phyloP scores from a whole-genome alignment of 2,888 invertebrate genomes.

The Stegophylla sp. region DNA sequence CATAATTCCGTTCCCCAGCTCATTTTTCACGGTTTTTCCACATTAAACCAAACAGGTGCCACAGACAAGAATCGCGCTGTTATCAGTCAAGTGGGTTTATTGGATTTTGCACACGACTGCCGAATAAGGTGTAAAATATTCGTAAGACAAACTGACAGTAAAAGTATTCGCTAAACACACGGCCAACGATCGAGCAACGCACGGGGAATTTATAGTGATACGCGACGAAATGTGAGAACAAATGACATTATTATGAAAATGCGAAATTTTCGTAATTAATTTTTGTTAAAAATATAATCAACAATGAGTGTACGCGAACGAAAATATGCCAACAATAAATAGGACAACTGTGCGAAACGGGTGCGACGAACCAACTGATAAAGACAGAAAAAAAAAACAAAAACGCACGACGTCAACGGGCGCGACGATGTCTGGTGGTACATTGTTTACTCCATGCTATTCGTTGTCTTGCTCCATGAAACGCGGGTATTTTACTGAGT shows the following conservation, averaged over 20 bases:
- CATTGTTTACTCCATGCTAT: conserved; percentile 7
- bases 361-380: conserved; percentile 49
- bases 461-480: conserved; percentile 16
- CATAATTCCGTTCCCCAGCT: conserved; percentile 76
- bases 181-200: background rate
- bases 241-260: background rate
- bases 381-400: conserved; percentile 32
- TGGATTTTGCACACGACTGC: conserved; percentile 27
- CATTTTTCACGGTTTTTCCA: conserved; percentile 66
- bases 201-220: too few species aligned
- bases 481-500: background rate
- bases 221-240: too few species aligned
- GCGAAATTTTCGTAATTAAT: background rate
- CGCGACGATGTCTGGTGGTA: conserved; percentile 21
- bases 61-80: conserved; percentile 1
- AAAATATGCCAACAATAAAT: conserved; percentile 3
- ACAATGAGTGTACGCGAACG: background rate
- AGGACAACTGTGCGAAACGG: conserved; percentile 48
- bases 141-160: background rate
- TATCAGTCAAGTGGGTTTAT: conserved; percentile 16
- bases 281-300: conserved; percentile 8
- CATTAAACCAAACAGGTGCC: conserved; percentile 56
- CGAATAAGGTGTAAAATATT: background rate
- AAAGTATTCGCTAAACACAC: background rate
- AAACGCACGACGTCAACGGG: conserved; percentile 49